A percentile compares a stretch with the other conserved stretches of the same genome.
phyloP scores from a whole-genome alignment of 2,888 invertebrate species.

The Drosophila helvetica region DNA sequence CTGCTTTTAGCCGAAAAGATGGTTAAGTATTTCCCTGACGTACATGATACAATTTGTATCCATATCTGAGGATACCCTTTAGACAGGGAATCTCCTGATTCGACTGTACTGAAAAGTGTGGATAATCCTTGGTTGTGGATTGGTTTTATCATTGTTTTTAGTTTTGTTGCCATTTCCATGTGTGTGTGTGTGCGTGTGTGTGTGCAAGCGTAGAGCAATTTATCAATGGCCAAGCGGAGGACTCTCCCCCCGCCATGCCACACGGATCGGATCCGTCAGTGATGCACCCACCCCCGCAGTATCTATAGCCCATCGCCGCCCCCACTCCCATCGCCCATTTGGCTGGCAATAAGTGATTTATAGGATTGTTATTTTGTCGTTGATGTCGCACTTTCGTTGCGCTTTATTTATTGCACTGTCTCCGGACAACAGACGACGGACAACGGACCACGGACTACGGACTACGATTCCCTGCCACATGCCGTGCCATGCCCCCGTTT shows the following conservation, averaged over 20 bases:
- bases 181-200: slow-evolving; percentile 27
- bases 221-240: slow-evolving; percentile 51
- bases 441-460: not conserved
- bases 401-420: slow-evolving; percentile 49
- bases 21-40: no score
- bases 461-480: not conserved
- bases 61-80: no score
- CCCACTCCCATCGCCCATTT: not conserved
- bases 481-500: not conserved
- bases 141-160: slow-evolving; percentile 38
- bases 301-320: not conserved
- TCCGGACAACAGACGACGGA: not conserved
- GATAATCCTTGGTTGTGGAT: not conserved
- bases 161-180: slow-evolving; percentile 21
- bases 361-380: slow-evolving; percentile 76
- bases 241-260: not conserved
- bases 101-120: not conserved
- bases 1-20: no score
- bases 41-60: no score
- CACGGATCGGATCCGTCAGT: not conserved
- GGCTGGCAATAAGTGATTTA: slow-evolving; percentile 69
- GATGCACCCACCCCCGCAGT: slow-evolving; percentile 14
- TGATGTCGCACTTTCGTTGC: slow-evolving; percentile 72
- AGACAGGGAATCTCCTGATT: not conserved
- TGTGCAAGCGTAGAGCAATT: slow-evolving; percentile 58